A percentile compares a stretch with the other conserved stretches of the same genome.
phyloP scores from a whole-genome alignment of 2,888 invertebrate genomes.

The Lepidochitona cinerea region DNA sequence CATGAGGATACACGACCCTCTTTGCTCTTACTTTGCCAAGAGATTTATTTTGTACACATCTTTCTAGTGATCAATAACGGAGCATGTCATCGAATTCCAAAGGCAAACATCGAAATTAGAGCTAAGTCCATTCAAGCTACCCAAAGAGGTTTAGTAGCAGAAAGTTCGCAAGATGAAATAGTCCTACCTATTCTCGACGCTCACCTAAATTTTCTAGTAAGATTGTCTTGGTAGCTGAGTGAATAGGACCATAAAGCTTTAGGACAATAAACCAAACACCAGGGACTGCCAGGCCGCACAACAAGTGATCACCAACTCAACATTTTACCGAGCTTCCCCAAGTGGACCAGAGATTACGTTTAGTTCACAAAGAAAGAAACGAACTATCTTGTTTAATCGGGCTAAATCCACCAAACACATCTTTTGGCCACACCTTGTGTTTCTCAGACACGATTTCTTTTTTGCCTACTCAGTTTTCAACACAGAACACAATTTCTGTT shows the following conservation, averaged over 20 bases:
- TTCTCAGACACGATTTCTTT: no score
- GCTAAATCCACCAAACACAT: slow-evolving; percentile 1
- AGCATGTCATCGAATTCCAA: slow-evolving; percentile 7
- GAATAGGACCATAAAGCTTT: not conserved
- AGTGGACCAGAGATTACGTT: not conserved
- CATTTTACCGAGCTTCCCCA: not conserved
- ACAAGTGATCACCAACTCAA: no score
- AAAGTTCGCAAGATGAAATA: not conserved
- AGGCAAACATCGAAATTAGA: slow-evolving; percentile 3
- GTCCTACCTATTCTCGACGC: not conserved
- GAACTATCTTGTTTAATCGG: not conserved
- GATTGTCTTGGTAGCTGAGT: no score
- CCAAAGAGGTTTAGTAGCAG: not conserved
- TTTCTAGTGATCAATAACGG: not conserved
- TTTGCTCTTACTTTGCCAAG: slow-evolving; percentile 3
- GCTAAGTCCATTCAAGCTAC: not conserved
- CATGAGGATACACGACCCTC: not conserved
- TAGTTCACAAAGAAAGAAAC: not conserved
- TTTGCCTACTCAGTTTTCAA: no score
- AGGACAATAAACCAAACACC: not conserved
- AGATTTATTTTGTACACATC: slow-evolving; percentile 7
- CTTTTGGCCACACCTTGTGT: not conserved
- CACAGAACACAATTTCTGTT: no score
- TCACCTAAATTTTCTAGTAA: not conserved
- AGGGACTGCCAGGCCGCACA: not conserved